Evolutionary conservation across 2,113 vertebrate species (phyloP).

Genomic region (Podarcis cretensis): DNA sequence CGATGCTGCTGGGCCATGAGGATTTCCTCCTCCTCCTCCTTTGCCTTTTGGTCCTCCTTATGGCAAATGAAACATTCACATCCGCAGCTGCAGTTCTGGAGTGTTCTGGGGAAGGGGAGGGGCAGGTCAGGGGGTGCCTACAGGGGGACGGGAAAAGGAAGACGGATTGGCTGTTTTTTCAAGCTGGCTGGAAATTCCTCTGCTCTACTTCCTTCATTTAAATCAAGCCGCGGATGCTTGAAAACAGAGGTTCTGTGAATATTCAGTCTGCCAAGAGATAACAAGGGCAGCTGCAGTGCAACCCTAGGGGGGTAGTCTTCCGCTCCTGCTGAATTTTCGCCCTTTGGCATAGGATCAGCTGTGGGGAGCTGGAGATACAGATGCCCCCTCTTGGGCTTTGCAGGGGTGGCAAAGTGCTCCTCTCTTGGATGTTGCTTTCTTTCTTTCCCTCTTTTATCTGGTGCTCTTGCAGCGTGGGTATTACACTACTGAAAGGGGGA

Average conservation of each 20-base stretch:
- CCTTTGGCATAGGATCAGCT: not conserved
- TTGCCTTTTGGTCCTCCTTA: not conserved
- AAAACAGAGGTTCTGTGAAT: not conserved
- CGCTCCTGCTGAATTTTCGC: not conserved
- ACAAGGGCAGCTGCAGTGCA: constrained; percentile 16
- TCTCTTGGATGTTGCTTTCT: not conserved
- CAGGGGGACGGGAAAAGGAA: not conserved
- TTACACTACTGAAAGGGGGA: not conserved
- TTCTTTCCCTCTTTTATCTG: not conserved
- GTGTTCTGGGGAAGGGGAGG: not conserved
- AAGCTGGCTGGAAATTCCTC: constrained; percentile 8
- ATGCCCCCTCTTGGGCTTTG: not conserved
- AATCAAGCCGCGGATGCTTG: accelerated
- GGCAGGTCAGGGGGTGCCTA: not conserved
- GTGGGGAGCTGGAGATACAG: not conserved
- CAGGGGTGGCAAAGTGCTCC: not conserved
- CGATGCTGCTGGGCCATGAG: not conserved
- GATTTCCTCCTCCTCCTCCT: not conserved
- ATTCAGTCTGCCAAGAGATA: constrained; percentile 16
- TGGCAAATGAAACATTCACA: not conserved
- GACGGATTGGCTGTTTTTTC: not conserved
- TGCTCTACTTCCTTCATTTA: constrained; percentile 7
- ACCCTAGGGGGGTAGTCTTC: not conserved
- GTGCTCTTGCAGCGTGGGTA: not conserved
- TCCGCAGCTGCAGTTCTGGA: constrained; percentile 7